Evolutionary conservation across 2,888 invertebrate species (phyloP), one percentile per base, ranked within the genome.

Genomic region (Cheilosia soror): DNA sequence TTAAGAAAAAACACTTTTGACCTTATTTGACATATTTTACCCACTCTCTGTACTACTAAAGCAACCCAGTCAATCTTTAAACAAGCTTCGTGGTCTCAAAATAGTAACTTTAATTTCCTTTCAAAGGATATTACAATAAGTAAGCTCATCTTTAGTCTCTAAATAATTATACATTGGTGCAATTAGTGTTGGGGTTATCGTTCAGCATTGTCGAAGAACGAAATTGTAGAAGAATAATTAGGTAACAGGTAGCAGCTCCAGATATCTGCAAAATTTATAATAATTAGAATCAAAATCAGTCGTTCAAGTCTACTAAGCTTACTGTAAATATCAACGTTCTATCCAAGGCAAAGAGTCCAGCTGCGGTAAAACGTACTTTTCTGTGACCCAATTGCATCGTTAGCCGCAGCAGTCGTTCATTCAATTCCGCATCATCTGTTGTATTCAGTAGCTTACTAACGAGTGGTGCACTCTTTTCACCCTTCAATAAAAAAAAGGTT

Each of bases 321-420:
- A 92, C 93, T 44, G 92, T 92, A 88, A 92, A 92, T 68, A 92
- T 89, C 2, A 93, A 87, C 4, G 92, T 91, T 13, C 92, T 90
- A 88, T 93, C 92, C 87, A 93, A 88, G 9, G 90, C 89, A 87
- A 93, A 93, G 2, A 93, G 79, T 44, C 92, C 93, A 2, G 91
- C 92, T 2, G 92, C 92, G 1, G 92, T 91, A 44, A 93, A 92
- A 2, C 88, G 84, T 0, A 92, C 90, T 79, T 89, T 90, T 2
- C 91, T 88, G 83, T 92, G 91, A 6, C 89, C 88, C 40, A 93
- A 83, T 66, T 92, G 92, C 81, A 92, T 78, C 5, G 92, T 92
- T 0, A 92, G 85, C 2, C 91, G 88, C 29, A 90, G 88, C 0
- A 92, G 87, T 4, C 91, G 89, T 87, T 90, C 90, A 2, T 89